Base-by-base conservation (phyloP, 2,797 vertebrate genomes). In the Austrolebias charrua region DNA sequence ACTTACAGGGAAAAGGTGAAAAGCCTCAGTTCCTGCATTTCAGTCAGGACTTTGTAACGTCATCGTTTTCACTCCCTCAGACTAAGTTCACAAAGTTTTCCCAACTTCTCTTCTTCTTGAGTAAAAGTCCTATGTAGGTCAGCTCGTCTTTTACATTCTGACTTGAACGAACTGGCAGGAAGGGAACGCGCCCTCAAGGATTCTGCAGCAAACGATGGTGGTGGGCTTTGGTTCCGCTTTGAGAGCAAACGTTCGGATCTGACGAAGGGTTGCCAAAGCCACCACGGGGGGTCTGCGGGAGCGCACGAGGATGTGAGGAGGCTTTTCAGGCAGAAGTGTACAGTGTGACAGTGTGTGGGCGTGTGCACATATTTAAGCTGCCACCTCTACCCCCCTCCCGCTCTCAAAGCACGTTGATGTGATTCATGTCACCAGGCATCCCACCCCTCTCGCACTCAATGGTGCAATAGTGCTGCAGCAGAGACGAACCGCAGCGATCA, bases 101-200 rank as follows among this genome's bases (percentile, higher is more conserved):
- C 11, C 18, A n/a, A n/a, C 7, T 19, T 47, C 4, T 47, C 5
- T n/a, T 19, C 4, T 31, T 13, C 43, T 54, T 18, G 85, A 82
- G 74, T 80, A 60, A 70, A 82, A 87, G 83, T 71, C 84, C 63
- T 88, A 90, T 92, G 84, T 92, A 90, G 90, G 90, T 90, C 90
- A 92, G 82, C 86, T 70, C 46, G 55, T 86, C 86, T 89, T 87
- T 89, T 87, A 81, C 87, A 88, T 83, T 68, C 85, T 10, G 68
- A 87, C 81, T 88, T 79, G 73, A 90, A 87, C 88, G 86, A 85
- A 89, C 88, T 88, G 81, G 82, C 81, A 87, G 88, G 86, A 89
- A 85, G 71, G 82, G 82, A 84, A 87, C 59, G 66, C 54, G 53
- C 85, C 88, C 86, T 85, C 10, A 70, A 88, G 88, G 87, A 87